Conservation (phyloP, 2,888 invertebrate genomes). For the Erebia palarica region DNA sequence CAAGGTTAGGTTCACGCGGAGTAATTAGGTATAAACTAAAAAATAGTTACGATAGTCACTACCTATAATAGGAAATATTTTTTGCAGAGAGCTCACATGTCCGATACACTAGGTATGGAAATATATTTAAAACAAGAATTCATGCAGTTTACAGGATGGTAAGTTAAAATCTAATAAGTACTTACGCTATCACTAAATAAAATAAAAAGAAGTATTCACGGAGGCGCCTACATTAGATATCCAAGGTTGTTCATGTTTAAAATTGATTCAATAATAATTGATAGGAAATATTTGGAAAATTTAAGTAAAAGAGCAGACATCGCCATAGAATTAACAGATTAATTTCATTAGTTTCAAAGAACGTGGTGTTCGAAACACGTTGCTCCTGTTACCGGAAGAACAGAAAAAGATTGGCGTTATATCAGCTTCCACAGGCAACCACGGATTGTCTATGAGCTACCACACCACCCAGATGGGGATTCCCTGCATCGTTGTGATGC, state of each 20-base stretch:
- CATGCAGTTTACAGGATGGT: constrained; percentile 95
- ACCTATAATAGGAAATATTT: background rate
- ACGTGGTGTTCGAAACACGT: constrained; percentile 92
- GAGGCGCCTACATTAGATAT: background rate
- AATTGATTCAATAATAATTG: no score
- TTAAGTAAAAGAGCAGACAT: background rate
- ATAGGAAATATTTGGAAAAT: no score
- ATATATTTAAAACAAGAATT: constrained; percentile 96
- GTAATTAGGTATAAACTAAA: no score
- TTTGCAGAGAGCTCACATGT: constrained; percentile 88
- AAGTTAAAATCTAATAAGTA: constrained; percentile 36
- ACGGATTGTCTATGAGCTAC: constrained; percentile 90
- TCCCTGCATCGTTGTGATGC: constrained; percentile 94
- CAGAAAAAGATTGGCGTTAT: constrained; percentile 91
- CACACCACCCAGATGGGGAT: constrained; percentile 87
- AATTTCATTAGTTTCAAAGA: constrained; percentile 90
- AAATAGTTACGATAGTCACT: no score
- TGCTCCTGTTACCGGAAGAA: constrained; percentile 87
- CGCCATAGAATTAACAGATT: background rate
- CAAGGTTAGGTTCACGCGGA: no score
- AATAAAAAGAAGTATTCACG: background rate
- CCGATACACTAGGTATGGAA: constrained; percentile 90
- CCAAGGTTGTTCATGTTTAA: background rate
- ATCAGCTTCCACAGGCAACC: constrained; percentile 95
- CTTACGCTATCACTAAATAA: background rate